Percentiles rank a stretch among this genome's conserved stretches.
These are phyloP conservation scores for Dysdera silvatica DNA, from an alignment of 1,140 invertebrate species.

Conservation along the genomic window DNA sequence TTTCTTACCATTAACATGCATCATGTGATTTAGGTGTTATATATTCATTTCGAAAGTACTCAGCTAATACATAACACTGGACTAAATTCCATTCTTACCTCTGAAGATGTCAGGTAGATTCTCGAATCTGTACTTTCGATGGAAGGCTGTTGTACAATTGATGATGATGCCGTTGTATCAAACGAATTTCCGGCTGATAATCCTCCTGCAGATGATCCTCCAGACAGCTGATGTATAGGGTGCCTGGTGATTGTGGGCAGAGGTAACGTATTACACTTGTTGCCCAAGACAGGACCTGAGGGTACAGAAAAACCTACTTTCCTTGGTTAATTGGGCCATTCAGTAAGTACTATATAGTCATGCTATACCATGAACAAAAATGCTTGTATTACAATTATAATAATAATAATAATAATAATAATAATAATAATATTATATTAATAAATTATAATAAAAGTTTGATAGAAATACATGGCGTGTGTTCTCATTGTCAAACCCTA, in stretches of 20 bases:
- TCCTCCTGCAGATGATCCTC: conserved; percentile 1
- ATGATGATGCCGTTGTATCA: conserved; percentile 11
- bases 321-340: not conserved
- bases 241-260: conserved; percentile 21
- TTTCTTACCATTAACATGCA: no score
- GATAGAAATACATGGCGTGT: no score
- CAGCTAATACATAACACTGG: not conserved
- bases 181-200: conserved; percentile 20
- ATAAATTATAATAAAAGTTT: no score
- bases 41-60: not conserved
- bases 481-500: no score
- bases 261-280: conserved; percentile 27
- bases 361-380: no score
- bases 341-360: no score
- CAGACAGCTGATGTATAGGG: not conserved
- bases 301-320: not conserved
- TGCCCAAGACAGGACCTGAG: conserved; percentile 4
- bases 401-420: no score
- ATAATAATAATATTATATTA: no score
- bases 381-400: no score
- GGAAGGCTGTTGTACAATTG: conserved; percentile 64
- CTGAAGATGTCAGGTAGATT: conserved; percentile 85
- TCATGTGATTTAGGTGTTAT: no score
- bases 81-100: conserved; percentile 84
- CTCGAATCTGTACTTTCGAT: conserved; percentile 86